These are phyloP conservation scores for Saxicola maurus DNA, from an alignment of 2,797 vertebrate species.

Conservation along the genomic window DNA sequence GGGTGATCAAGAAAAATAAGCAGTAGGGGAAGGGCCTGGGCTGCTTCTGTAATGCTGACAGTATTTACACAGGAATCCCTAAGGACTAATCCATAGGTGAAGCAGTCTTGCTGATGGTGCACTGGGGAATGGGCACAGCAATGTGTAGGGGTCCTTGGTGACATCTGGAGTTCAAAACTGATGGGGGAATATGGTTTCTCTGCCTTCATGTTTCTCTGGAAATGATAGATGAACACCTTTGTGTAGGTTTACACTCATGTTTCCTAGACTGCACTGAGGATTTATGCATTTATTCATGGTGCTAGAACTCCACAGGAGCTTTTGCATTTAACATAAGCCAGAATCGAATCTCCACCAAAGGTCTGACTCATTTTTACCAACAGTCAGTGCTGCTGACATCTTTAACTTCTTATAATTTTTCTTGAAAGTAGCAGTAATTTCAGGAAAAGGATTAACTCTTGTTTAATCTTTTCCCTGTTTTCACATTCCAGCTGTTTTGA, in stretches of 20 bases:
- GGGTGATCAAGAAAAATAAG: neutral
- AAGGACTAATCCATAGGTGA: neutral
- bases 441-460: neutral
- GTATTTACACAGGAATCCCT: neutral
- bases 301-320: neutral
- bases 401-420: neutral
- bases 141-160: neutral
- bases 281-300: constrained; percentile 16
- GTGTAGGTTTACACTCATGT: neutral
- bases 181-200: neutral
- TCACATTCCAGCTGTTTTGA: neutral
- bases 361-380: neutral
- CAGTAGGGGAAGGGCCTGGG: neutral
- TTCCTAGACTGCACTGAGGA: neutral
- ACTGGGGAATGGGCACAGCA: neutral
- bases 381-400: neutral
- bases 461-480: neutral
- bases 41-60: neutral
- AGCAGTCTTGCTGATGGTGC: neutral
- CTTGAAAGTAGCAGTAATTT: neutral
- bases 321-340: constrained; percentile 10
- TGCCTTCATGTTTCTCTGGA: neutral
- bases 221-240: neutral
- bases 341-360: neutral
- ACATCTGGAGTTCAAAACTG: neutral